Base-by-base conservation (phyloP, 2,888 invertebrate species). In the Cataglyphis rosenhaueri region DNA sequence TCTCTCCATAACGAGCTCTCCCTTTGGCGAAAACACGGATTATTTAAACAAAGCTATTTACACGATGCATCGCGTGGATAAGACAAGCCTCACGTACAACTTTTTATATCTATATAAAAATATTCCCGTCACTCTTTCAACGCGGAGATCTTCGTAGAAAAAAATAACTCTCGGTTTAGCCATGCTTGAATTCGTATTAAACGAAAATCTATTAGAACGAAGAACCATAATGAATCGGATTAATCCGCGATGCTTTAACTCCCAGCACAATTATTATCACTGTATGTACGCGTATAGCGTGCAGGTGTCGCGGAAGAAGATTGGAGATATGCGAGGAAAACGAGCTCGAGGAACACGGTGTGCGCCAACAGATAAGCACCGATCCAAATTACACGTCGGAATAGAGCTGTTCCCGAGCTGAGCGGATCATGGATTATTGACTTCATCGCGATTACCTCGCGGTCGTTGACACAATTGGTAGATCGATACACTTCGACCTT, bases 341-440 rank as follows among this genome's bases (percentile, higher is more conserved):
- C 83, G 83, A 76, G 83, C 71, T 84, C 84, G 86, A 82, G 85
- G 79, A 86, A 88, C 91, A 90, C 85, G 87, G 92, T 92, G 92
- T 93, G 93, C 92, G 88, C 91, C 89, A 91, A 88, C 89, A 92
- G 94, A 94, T 94, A 94, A 94, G 93, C 93, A 91, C 92, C 92
- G 93, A 94, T 94, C 93, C 93, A 92, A 93, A 94, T 94, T 94
- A 94, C 93, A 93, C 89, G 93, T 92, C 88, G 91, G 90, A 86
- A 87, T 91, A 89, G 89, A 91, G 91, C 90, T 85, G 85, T 91
- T 91, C 87, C 91, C 90, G 86, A 86, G 90, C 88, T 91, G 92
- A 94, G 93, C 93, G 93, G 93, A 93, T 94, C 93, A 92, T 89
- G 92, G 93, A 93, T 93, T 94, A 93, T 93, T 93, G 93, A 94